Conservation (phyloP, 2,797 vertebrate genomes). For the Molossus alvarezi region DNA sequence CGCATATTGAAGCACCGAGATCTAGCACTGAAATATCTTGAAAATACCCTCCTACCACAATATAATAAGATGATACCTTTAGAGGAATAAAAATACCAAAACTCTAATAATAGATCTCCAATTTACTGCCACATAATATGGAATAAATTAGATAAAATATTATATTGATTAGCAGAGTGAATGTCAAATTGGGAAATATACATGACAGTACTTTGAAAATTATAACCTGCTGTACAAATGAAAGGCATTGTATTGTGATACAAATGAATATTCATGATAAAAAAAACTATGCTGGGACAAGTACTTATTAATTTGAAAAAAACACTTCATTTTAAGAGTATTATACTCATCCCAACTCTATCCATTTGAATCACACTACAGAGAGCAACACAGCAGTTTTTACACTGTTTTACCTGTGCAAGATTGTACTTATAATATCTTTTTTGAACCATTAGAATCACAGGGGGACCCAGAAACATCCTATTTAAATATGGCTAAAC, state of each 20-base stretch:
- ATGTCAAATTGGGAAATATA: neutral
- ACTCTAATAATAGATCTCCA: neutral
- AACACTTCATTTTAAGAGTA: neutral
- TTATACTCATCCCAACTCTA: conserved; percentile 32
- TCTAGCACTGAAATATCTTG: neutral
- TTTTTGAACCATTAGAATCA: neutral
- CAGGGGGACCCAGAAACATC: neutral
- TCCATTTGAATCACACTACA: neutral
- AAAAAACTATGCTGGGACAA: neutral
- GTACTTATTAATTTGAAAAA: neutral
- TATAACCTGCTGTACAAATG: neutral
- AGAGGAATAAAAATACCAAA: neutral
- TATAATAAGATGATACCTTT: neutral
- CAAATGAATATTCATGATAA: neutral
- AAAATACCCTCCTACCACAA: neutral
- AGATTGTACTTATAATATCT: neutral
- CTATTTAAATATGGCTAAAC: neutral
- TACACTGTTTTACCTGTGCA: neutral
- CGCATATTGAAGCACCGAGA: neutral
- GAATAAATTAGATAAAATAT: neutral
- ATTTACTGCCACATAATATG: neutral
- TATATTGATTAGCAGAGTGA: neutral
- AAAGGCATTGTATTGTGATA: neutral
- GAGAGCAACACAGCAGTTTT: neutral
- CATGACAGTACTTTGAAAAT: neutral